Evolutionary conservation across 1,140 invertebrate genomes (phyloP), one percentile per base, ranked within the genome.

Genomic region (Trissolcus basalis): DNA sequence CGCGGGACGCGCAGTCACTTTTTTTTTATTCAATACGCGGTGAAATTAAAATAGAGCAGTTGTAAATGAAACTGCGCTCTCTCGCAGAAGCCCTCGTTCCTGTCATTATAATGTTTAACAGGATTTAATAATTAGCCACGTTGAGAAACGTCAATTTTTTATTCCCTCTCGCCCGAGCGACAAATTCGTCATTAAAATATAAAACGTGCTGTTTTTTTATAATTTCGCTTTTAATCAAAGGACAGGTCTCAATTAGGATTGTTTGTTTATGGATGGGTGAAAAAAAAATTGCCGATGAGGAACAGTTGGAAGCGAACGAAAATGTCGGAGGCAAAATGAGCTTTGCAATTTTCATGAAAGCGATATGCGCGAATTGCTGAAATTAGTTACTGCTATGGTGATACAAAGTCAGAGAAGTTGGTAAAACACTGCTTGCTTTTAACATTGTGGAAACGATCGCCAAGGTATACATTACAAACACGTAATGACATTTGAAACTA

Each of bases 401-500:
- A 69, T 64, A 69, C 76, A 65, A 73, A 78, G 76, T 74, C 76
- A 47, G 70, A 74, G 65, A 74, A 78, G 70, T 78, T 80, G 71
- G 75, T 79, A 82, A 82, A 83, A 81, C 81, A 73, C 78, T 78
- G 80, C 74, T 72, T 77, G 81, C 78, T 82, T 81, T 81, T 84
- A 84, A 84, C 81, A 82, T 84, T 80, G 78, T 80, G 81, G 75
- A 80, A 83, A 82, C 81, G 82, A 82, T 83, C 69, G 75, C 75
- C 75, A 78, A 77, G 74, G 74, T 77, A 71, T 77, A 77, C 71
- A 69, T 69, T 79, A 80, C 81, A 72, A 78, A 78, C 71, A 78
- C 73, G 79, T 82, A 85, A 85, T 80, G 82, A 85, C 82, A 78
- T 85, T 86, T 80, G 80, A 85, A 85, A 85, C 80, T 83, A 80